Evolutionary conservation across 2,797 vertebrate species (phyloP).

Genomic region (Myotis myotis): DNA sequence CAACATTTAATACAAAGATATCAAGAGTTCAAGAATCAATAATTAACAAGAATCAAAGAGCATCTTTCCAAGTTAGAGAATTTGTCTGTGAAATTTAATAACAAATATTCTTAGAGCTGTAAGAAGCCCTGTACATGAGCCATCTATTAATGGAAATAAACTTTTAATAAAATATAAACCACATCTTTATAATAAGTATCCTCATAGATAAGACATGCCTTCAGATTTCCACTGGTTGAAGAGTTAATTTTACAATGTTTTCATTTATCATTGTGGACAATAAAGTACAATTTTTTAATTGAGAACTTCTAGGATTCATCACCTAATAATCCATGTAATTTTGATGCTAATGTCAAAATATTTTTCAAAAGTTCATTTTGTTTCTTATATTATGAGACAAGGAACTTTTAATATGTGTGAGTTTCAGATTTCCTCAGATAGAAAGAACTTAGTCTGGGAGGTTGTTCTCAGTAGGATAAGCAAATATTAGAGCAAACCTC

Average conservation of each 20-base stretch:
- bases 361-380: slow-evolving; percentile 26
- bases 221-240: not conserved
- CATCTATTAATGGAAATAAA: not conserved
- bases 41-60: slow-evolving; percentile 17
- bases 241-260: not conserved
- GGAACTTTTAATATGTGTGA: not conserved
- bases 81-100: not conserved
- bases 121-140: not conserved
- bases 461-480: not conserved
- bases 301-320: not conserved
- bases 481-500: not conserved
- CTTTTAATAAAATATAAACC: slow-evolving; percentile 29
- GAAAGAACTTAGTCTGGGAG: not conserved
- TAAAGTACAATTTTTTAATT: not conserved
- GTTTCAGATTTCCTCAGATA: not conserved
- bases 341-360: not conserved
- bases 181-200: not conserved
- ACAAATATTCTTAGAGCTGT: not conserved
- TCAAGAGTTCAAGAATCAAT: slow-evolving; percentile 20
- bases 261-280: not conserved
- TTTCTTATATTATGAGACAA: not conserved
- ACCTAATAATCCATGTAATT: not conserved
- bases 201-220: not conserved
- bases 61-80: slow-evolving; percentile 6
- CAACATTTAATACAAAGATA: not conserved